Base-by-base conservation (phyloP, 2,113 vertebrate species). In the Erythrocebus patas region DNA sequence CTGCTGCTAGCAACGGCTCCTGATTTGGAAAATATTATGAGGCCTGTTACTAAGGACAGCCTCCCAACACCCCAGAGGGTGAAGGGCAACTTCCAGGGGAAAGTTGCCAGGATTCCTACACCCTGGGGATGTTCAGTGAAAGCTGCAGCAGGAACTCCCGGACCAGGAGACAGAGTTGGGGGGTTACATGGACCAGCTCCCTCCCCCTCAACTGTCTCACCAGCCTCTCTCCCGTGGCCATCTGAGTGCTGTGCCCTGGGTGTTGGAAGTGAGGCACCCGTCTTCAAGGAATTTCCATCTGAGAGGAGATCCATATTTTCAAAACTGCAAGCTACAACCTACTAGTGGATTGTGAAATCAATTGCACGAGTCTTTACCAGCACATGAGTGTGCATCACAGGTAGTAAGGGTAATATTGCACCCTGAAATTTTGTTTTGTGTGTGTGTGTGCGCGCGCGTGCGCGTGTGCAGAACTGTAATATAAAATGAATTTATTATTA, bases 11-110 rank as follows among this genome's bases (percentile, higher is more conserved):
- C 93, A 97, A 97, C 70, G 0, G 8, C 57, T 79, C 40, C 79
- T 59, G n/a, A 73, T 17, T 3, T 20, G 17, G 40, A 61, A 98
- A 98, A 96, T 97, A 98, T 97, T 98, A 81, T 72, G 59, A 92
- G 43, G 38, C 22, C 4, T 7, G 80, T 98, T 97, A 75, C 96
- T 91, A 97, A 92, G 95, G 68, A 78, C 40, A 68, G 88, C 70
- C 52, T 97, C 86, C 73, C 55, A 38, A 57, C 35, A 93, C 59
- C 50, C 59, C 82, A 70, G 10, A 83, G 78, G 84, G 81, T 18
- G 57, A 84, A 93, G 72, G 64, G 80, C 61, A 73, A 95, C 79
- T 90, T 96, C 93, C 93, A 82, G 93, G 80, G 93, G 64, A 96
- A 98, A 96, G 96, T 93, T 93, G 22, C 40, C 13, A 59, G 48